Base-by-base conservation (phyloP, 2,113 vertebrate species). In the Hiodon tergisus region DNA sequence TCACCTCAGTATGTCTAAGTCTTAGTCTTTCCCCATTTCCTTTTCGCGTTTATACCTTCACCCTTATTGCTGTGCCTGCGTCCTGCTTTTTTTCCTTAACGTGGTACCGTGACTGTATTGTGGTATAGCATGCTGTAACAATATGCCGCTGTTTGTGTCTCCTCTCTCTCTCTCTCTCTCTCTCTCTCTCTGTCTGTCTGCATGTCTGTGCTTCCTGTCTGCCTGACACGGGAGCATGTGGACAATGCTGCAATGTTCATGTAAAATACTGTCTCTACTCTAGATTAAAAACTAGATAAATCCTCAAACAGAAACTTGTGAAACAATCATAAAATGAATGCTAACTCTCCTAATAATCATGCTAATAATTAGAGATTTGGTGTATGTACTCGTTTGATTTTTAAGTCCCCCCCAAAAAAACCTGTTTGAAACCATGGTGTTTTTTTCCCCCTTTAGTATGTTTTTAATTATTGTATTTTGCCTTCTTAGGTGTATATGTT, bases 71-170 rank as follows among this genome's bases (percentile, higher is more conserved):
- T 50, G 6, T 46, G 79, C 72, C 69, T 85, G 74, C 65, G 83
- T 84, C 3, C 67, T 82, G 71, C 55, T 3, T 14, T 79, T 87
- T 81, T 84, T 31, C n/a, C 65, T 67, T n/a, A 48, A 14, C 17
- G 46, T 63, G 6, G 85, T 83, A 47, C 74, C 74, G 84, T 88
- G 79, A 77, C 69, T 70, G 83, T 80, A 71, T 74, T 60, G 76
- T 80, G 72, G 13, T 79, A 78, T 85, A 73, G 52, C 48, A 77
- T 82, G 78, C 83, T 74, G 83, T 76, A 79, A 71, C 76, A 14
- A n/a, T 50, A 14, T 14, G 11, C 16, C 47, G 58, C 55, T 51
- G 46, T n/a, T 6, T 47, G 31, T 53, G 17, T 50, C 6, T 52
- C 71, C 58, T 57, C 11, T 17, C 62, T 46, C 60, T 46, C 60